Evolutionary conservation across 1,140 invertebrate species (phyloP), one percentile per base, ranked within the genome.

Genomic region (Trachymyrmex septentrionalis): DNA sequence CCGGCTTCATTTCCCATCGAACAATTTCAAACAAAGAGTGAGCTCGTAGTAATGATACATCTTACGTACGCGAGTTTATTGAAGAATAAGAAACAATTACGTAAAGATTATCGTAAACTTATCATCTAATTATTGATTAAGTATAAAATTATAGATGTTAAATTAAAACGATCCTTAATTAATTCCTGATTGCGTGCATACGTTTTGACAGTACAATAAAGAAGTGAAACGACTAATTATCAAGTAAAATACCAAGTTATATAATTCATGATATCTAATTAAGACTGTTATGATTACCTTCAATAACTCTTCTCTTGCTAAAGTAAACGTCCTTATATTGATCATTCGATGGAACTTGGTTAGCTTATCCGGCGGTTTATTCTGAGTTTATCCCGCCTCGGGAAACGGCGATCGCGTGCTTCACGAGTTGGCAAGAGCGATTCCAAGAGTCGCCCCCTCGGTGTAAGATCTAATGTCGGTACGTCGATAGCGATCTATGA

Each of bases 301-400:
- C 44, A 44, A 50, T 81, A 71, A 81, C 67, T 71, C 30, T 48
- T 59, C 78, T 9, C 30, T 24, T 50, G 59, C 21, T 21, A 72
- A 72, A 44, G 34, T 57, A 72, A 81, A 27, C 66, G 78, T 67
- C 44, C 76, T 53, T 66, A 81, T 57, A 57, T 24, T 30, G 82
- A 64, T 57, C 6, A 48, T 38, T 48, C n/a, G 24, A 16, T 21
- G 0, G 19, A 38, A 87, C 64, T 77, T 69, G 63, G 38, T 55
- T 53, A 57, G 66, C n/a, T 88, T 73, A 73, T 63, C n/a, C 66
- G n/a, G 12, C 38, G 34, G 44, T 88, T 75, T 84, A 87, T 87
- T 63, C 71, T 2, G 50, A 72, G 81, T 88, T 88, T 77, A 88
- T 88, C 64, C 78, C 16, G 30, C 12, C 30, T 72, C 44, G 48